phyloP scores from a whole-genome alignment of 2,797 vertebrate genomes.

The Chelonia mydas region DNA sequence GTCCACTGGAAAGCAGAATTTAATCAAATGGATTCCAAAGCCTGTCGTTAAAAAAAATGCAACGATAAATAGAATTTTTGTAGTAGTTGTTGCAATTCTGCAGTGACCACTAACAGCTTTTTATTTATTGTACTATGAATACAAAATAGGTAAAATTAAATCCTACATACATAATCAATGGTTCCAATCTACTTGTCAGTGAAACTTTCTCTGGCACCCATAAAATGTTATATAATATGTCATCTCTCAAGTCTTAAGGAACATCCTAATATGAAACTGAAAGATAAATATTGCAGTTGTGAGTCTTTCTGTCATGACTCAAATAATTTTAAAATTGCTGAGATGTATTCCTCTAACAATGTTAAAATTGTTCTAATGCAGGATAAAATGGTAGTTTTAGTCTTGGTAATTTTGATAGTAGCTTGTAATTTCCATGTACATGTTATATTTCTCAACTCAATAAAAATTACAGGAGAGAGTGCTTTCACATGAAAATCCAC shows the following conservation, averaged over 20 bases:
- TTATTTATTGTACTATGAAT: conserved; percentile 75
- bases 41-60: conserved; percentile 63
- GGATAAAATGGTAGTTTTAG: conserved; percentile 83
- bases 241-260: conserved; percentile 77
- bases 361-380: conserved; percentile 85
- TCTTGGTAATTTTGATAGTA: conserved; percentile 83
- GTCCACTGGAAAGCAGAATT: conserved; percentile 72
- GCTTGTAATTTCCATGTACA: conserved; percentile 82
- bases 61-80: conserved; percentile 76
- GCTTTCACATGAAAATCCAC: conserved; percentile 44
- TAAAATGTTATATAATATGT: conserved; percentile 70
- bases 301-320: conserved; percentile 84
- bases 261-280: conserved; percentile 78
- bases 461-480: conserved; percentile 56
- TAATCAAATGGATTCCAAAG: conserved; percentile 72
- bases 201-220: conserved; percentile 75
- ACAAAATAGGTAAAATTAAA: conserved; percentile 73
- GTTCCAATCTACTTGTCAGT: conserved; percentile 75
- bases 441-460: conserved; percentile 63
- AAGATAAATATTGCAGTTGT: conserved; percentile 86
- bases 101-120: conserved; percentile 59
- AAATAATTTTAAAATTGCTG: conserved; percentile 86
- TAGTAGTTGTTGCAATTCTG: conserved; percentile 62
- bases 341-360: conserved; percentile 82
- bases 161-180: conserved; percentile 70